Percentiles rank a stretch among this genome's conserved stretches.
These are phyloP conservation scores for Silurus glanis DNA, from an alignment of 2,113 vertebrate genomes.

Conservation along the genomic window DNA sequence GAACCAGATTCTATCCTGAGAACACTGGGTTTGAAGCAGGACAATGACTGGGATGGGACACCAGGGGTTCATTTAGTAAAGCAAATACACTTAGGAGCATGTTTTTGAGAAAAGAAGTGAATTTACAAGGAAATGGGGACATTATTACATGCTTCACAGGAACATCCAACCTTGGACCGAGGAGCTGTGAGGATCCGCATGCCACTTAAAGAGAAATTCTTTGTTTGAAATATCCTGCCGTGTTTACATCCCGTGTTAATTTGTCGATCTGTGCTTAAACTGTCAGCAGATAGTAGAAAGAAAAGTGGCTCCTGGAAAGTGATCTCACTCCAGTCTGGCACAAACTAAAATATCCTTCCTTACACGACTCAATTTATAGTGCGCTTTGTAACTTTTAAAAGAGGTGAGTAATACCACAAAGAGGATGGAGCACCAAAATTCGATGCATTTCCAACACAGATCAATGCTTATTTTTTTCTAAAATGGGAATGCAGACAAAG, in stretches of 20 bases:
- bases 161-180: background rate
- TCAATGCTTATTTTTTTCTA: constrained; percentile 72
- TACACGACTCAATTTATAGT: constrained; percentile 68
- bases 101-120: background rate
- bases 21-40: background rate
- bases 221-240: background rate
- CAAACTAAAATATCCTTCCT: constrained; percentile 64
- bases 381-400: constrained; percentile 73
- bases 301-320: background rate
- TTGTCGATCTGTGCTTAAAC: background rate
- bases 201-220: background rate
- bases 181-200: background rate
- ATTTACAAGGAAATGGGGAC: background rate
- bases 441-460: constrained; percentile 76
- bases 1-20: background rate
- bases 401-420: constrained; percentile 76
- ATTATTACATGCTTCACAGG: background rate
- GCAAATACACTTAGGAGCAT: background rate
- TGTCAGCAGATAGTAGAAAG: background rate
- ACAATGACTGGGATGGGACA: background rate
- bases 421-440: constrained; percentile 73
- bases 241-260: background rate
- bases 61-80: background rate
- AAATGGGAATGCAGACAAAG: constrained; percentile 73
- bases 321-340: constrained; percentile 1